Evolutionary conservation across 30 jellyfish, hydroid and myxozoan genomes (phyloP).

Genomic region (Hydractinia echinata): DNA sequence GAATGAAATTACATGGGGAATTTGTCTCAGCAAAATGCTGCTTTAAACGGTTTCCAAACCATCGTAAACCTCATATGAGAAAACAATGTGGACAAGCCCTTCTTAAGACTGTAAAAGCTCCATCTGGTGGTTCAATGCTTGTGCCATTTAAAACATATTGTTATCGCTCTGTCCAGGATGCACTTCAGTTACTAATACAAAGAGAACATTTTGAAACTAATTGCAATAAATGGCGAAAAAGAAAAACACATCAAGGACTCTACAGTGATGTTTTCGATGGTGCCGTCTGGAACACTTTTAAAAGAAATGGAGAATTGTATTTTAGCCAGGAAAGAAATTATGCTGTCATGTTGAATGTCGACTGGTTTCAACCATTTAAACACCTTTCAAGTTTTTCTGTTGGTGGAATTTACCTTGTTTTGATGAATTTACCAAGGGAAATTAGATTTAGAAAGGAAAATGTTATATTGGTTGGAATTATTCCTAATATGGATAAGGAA

Average conservation of each 20-base stretch:
- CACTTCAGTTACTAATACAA: too few species aligned
- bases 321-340: neutral
- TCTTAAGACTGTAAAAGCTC: too few species aligned
- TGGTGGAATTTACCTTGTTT: conserved; percentile 35
- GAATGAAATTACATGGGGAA: too few species aligned
- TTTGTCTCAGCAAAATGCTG: too few species aligned
- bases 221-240: too few species aligned
- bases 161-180: too few species aligned
- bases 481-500: conserved; percentile 36
- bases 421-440: conserved; percentile 27
- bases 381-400: conserved; percentile 29
- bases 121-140: too few species aligned
- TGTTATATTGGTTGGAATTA: conserved; percentile 24
- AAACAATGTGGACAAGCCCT: too few species aligned
- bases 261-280: conserved; percentile 27
- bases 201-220: too few species aligned
- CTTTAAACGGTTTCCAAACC: too few species aligned
- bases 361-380: conserved; percentile 35
- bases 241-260: neutral
- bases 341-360: conserved; percentile 31
- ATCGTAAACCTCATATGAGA: too few species aligned
- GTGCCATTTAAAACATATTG: too few species aligned
- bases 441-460: conserved; percentile 27
- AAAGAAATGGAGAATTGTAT: conserved; percentile 11
- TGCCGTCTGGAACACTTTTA: conserved; percentile 22